Conservation (phyloP, 2,797 vertebrate genomes). For the Anguilla obscura region DNA sequence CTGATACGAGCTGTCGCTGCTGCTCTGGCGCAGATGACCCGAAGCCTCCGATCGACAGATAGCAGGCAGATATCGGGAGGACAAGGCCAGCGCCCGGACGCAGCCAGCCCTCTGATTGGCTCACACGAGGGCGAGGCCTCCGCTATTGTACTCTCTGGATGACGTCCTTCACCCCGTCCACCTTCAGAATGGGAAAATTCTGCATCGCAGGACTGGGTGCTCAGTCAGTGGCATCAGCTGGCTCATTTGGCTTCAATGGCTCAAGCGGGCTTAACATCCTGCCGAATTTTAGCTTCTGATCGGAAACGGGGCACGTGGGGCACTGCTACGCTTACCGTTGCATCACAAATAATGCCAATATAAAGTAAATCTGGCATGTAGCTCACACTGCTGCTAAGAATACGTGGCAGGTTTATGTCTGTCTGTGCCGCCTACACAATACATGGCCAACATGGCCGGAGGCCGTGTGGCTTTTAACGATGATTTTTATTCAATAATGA, state of each 20-base stretch:
- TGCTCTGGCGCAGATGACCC: background rate
- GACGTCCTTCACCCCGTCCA: background rate
- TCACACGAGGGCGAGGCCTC: background rate
- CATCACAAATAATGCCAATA: too few relatives aligned
- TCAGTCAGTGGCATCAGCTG: too few relatives aligned
- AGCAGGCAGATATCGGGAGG: background rate
- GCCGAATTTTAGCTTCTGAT: background rate
- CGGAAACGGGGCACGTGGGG: too few relatives aligned
- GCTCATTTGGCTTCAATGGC: background rate
- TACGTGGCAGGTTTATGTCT: too few relatives aligned
- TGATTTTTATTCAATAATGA: too few relatives aligned
- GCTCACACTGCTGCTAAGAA: too few relatives aligned
- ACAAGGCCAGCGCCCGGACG: background rate
- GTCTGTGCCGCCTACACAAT: too few relatives aligned
- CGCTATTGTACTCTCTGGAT: background rate
- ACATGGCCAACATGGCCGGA: too few relatives aligned
- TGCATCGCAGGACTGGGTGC: background rate
- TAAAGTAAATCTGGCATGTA: too few relatives aligned
- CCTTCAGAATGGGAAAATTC: background rate
- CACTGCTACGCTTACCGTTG: too few relatives aligned
- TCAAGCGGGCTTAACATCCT: background rate
- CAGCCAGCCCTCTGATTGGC: background rate
- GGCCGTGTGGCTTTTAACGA: too few relatives aligned
- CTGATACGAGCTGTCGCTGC: background rate
- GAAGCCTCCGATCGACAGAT: background rate